Base-by-base conservation (phyloP, 2,797 vertebrate genomes). In the Sebastes umbrosus region DNA sequence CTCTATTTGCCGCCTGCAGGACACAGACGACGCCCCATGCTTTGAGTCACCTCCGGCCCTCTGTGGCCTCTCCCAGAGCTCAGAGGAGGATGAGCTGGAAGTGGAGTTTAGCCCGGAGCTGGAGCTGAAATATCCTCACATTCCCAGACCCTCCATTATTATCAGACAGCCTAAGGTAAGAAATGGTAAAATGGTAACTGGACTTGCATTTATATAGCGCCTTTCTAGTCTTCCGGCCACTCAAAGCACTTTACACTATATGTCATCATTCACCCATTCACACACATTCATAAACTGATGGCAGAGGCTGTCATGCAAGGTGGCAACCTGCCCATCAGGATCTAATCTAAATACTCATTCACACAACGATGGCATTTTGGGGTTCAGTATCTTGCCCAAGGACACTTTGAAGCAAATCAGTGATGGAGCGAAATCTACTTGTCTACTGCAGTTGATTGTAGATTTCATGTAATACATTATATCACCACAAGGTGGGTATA, bases 141-240 rank as follows among this genome's bases (percentile, higher is more conserved):
- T 96, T 78, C 96, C 96, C 63, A 94, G 96, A 75, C 96, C 96
- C 14, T 96, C 96, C n/a, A 95, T 96, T 72, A 85, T 93, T 24
- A 93, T 94, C 46, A 93, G 85, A 87, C 83, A 79, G 6, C 65
- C 76, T 11, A 75, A 90, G 92, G 96, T 96, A 92, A 91, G 84
- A 81, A 43, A 16, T 43, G 39, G 39, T 43, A 6, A 43, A 43
- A 43, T 43, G 39, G 39, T 43, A 43, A 43, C 39, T 43, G 39
- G 39, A 43, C 14, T 43, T 43, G 39, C 27, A 29, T 29, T 29
- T 29, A 29, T 29, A 29, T 29, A 29, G 27, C 5, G 27, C 14
- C 39, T 43, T 43, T 43, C 13, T 39, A 14, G 36, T 39, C 13
- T 39, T 0, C 2, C 36, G 36, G 36, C 36, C 36, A 14, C 36